Percentiles rank a stretch among this genome's conserved stretches.
Conservation (phyloP, 2,888 invertebrate genomes). For the Anthophora plumipes region DNA sequence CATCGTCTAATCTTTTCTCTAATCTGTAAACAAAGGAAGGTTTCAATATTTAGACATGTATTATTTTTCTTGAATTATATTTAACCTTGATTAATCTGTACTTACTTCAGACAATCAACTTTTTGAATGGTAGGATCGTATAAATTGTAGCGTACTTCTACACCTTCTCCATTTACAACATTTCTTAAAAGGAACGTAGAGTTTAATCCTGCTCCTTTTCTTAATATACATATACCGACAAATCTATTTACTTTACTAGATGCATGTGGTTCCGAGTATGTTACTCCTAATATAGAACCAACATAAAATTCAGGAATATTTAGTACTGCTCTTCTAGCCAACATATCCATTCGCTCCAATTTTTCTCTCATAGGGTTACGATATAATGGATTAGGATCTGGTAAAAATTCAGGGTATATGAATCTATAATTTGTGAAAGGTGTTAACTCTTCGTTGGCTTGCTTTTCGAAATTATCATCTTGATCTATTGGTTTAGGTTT, state of each 20-base stretch:
- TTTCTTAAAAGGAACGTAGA: conserved; percentile 96
- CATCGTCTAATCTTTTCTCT: conserved; percentile 96
- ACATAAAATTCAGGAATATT: conserved; percentile 99
- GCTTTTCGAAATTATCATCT: not conserved
- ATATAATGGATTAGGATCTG: conserved; percentile 91
- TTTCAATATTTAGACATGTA: not conserved
- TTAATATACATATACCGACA: conserved; percentile 97
- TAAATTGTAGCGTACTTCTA: conserved; percentile 91
- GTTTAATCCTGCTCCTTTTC: conserved; percentile 92
- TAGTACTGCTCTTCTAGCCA: conserved; percentile 91
- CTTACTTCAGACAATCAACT: conserved; percentile 92
- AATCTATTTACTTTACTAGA: conserved; percentile 93
- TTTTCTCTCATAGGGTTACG: conserved; percentile 94
- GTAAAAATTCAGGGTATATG: conserved; percentile 96
- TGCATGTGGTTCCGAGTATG: conserved; percentile 93
- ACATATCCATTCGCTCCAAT: conserved; percentile 96
- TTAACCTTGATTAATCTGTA: not conserved
- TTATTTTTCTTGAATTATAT: not conserved
- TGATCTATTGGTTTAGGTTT: not conserved
- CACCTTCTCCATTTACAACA: conserved; percentile 94
- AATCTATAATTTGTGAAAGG: conserved; percentile 35
- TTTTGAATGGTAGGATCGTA: conserved; percentile 97
- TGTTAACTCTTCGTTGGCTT: not conserved
- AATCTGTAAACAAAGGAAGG: conserved; percentile 85
- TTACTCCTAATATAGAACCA: conserved; percentile 95